Evolutionary conservation across 2,113 vertebrate species (phyloP), one percentile per base, ranked within the genome.

Genomic region (Columba livia): DNA sequence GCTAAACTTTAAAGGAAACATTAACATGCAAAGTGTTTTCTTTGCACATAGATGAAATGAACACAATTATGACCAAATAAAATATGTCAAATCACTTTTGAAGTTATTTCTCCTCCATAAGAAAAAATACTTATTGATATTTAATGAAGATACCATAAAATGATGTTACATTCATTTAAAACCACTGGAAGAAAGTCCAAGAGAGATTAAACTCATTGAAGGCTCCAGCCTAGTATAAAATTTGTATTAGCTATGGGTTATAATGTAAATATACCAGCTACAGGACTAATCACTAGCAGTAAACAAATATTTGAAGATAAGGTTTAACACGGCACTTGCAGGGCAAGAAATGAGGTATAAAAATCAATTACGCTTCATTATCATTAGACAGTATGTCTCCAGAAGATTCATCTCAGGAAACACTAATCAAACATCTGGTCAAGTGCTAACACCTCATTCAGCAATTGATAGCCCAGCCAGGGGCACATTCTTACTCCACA

Each of bases 291-390:
- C 65, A 80, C 42, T 78, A 60, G 29, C 42, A 83, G 74, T 79
- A 92, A 94, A 92, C 79, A 94, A 96, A 93, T 91, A 96, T 88
- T 96, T 94, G 75, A 93, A 94, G 42, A 95, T 14, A 81, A 75
- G 42, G 21, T 77, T 91, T 91, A 64, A 90, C 67, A 50, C n/a
- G 83, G 58, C 34, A 74, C 91, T 94, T 88, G 60, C 57, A 65
- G 47, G 44, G 75, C 88, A 96, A 95, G 91, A 85, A 93, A 88
- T 80, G 32, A 94, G 79, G 87, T 85, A 67, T 89, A 90, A 89
- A 94, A 93, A 83, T 84, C 87, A 75, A 91, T 96, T 94, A 88
- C 5, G 3, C 53, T 57, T 79, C 79, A 90, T 94, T 88, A 96
- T 75, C 34, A 79, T 90, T 47, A 85, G 87, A 81, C 62, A 57